Base-by-base conservation (phyloP, 2,888 invertebrate species). In the Therioaphis trifolii region DNA sequence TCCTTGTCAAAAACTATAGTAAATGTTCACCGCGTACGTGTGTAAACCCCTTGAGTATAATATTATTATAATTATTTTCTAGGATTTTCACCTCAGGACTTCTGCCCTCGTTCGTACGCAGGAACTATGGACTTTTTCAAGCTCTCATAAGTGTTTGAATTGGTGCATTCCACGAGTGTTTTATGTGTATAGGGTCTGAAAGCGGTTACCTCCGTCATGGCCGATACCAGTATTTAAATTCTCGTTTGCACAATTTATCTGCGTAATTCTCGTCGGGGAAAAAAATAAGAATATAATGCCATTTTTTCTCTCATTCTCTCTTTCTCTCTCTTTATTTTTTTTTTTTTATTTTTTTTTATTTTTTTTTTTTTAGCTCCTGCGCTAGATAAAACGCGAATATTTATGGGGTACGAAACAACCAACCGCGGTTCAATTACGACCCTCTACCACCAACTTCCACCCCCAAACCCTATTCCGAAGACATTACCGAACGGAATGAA, bases 351-450 rank as follows among this genome's bases (percentile, higher is more conserved):
- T 46, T 69, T 69, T 46, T 21, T 21, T 43, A 4, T 69, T 46
- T 40, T 68, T 21, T 69, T 71, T 69, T 61, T 80, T 71, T 71
- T 46, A 21, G 2, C 58, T 46, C 18, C 24, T 12, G 43, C 29
- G 35, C 63, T 74, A 82, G 82, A 82, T 82, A 82, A 82, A 82
- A 82, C 74, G 18, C 35, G 82, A 66, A 82, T 82, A 82, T 82
- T 82, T 82, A 82, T 74, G 63, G 35, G 61, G 35, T 63, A 63
- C 52, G 27, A 74, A 82, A 82, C 52, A 82, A 61, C 63, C 52
- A 29, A 72, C 49, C 82, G 74, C 49, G 72, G 82, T 63, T 82
- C 82, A 82, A 80, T 82, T 82, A 82, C 74, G 29, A 66, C 74
- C 82, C 82, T 61, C 27, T 21, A 3, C 63, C 4, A 69, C 55